Evolutionary conservation across 2,888 invertebrate species (phyloP).

Genomic region (Idaea biselata): DNA sequence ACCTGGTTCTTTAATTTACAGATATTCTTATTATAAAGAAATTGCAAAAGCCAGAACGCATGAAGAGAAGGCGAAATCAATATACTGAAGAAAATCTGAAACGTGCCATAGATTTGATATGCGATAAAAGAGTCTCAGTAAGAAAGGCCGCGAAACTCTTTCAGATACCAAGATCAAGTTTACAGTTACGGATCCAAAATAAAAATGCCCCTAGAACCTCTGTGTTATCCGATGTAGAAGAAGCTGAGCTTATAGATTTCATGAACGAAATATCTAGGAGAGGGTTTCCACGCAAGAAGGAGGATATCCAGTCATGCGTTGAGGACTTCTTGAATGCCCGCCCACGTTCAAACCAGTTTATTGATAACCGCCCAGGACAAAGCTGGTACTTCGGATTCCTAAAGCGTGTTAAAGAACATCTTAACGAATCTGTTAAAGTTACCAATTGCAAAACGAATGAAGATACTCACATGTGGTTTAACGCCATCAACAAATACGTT

Average conservation of each 20-base stretch:
- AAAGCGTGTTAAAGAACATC: slow-evolving; percentile 8
- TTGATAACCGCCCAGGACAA: slow-evolving; percentile 11
- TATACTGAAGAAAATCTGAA: slow-evolving; percentile 1
- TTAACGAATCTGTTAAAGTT: slow-evolving; percentile 1
- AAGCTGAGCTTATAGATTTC: slow-evolving; percentile 15
- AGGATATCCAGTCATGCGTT: slow-evolving; percentile 13
- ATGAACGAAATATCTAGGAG: slow-evolving; percentile 13
- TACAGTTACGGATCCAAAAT: slow-evolving; percentile 3
- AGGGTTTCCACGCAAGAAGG: slow-evolving; percentile 15
- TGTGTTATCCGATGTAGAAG: slow-evolving; percentile 5
- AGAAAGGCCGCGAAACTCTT: slow-evolving; percentile 11
- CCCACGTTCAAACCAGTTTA: slow-evolving; percentile 4
- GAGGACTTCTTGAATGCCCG: slow-evolving; percentile 7
- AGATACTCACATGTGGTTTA: slow-evolving; percentile 8
- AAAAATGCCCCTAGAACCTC: slow-evolving; percentile 3
- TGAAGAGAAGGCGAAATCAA: neutral
- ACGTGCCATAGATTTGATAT: slow-evolving; percentile 8
- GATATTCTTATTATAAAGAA: neutral
- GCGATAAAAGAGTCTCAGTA: slow-evolving; percentile 11
- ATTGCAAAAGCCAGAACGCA: neutral
- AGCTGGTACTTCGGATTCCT: slow-evolving; percentile 12
- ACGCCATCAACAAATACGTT: slow-evolving; percentile 10
- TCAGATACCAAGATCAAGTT: slow-evolving; percentile 11
- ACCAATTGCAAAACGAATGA: slow-evolving; percentile 4
- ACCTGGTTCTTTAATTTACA: neutral